Conservation (phyloP, 2,113 vertebrate genomes). For the Amblyornis subalaris region DNA sequence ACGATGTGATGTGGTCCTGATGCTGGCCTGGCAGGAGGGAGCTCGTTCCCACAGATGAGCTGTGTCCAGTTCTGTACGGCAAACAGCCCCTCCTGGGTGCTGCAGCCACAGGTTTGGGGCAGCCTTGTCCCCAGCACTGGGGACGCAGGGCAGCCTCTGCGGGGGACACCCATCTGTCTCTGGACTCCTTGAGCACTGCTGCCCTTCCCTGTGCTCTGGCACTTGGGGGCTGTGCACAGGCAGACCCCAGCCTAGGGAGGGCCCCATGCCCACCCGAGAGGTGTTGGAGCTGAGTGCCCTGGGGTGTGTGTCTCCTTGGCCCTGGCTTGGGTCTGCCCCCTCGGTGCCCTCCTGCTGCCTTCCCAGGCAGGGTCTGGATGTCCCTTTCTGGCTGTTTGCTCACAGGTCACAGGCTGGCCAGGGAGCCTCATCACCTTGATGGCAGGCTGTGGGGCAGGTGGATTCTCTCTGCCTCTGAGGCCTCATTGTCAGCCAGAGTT, state of each 20-base stretch:
- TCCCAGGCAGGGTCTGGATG: not conserved
- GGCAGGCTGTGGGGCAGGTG: not conserved
- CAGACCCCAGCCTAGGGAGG: not conserved
- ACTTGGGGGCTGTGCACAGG: not conserved
- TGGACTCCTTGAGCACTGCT: not conserved
- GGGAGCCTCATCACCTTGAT: not conserved
- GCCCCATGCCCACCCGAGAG: accelerated
- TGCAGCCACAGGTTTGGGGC: not conserved
- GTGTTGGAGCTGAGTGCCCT: not conserved
- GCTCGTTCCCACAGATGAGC: not conserved
- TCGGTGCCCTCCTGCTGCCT: accelerated
- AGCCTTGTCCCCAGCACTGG: not conserved
- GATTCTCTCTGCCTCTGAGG: not conserved
- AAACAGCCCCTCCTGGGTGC: not conserved
- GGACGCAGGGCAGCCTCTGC: not conserved
- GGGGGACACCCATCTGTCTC: accelerated
- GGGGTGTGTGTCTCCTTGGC: accelerated
- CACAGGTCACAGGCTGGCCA: accelerated
- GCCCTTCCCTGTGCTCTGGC: not conserved
- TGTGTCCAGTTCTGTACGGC: not conserved
- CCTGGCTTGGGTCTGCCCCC: not conserved
- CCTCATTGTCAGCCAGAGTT: not conserved
- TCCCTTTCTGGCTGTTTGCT: not conserved
- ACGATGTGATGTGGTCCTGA: not conserved
- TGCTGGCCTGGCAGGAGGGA: not conserved